Evolutionary conservation across 1,140 invertebrate genomes (phyloP), one percentile per base, ranked within the genome.

Genomic region (Meloidogyne chitwoodi): DNA sequence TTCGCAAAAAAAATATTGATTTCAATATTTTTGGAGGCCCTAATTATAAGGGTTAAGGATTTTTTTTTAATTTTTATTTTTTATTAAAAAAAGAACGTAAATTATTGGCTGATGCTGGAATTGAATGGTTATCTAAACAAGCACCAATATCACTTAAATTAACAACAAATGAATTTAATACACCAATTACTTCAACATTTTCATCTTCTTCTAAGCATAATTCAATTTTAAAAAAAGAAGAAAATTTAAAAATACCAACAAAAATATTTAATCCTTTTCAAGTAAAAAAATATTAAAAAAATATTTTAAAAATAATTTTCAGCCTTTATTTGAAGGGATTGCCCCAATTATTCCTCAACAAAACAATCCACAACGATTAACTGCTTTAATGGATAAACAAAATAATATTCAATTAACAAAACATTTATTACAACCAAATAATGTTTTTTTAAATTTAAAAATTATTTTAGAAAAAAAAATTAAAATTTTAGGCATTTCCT

Each of bases 321-420:
- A 77, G 67, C 76, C 76, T 10, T 62, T 77, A 75, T 77, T 77
- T 44, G 76, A 77, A 44, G 76, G 76, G 8, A 16, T 75, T 63
- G 63, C 74, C 22, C 76, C 76, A n/a, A 77, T 77, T 44, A 63
- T 77, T n/a, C 76, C 76, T 31, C 63, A 78, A n/a, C 22, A 67
- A 41, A 65, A 29, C 19, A 68, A 77, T 75, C 76, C 70, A 31
- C 71, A 34, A 56, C 73, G 76, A 26, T 68, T 77, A 34, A 77
- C 76, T n/a, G 76, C 76, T 27, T 64, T 73, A 34, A 73, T 73
- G 71, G 71, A 73, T 38, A 22, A 61, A 38, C 71, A 56, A 56
- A 56, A 56, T n/a, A n/a, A n/a, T 22, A 56, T 56, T 56, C 6
- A 56, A n/a, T 1, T 56, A 56, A n/a, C 19, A 56, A 56, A 56